These are phyloP conservation scores for Noctua janthina DNA, from an alignment of 2,888 invertebrate genomes.

Conservation along the genomic window DNA sequence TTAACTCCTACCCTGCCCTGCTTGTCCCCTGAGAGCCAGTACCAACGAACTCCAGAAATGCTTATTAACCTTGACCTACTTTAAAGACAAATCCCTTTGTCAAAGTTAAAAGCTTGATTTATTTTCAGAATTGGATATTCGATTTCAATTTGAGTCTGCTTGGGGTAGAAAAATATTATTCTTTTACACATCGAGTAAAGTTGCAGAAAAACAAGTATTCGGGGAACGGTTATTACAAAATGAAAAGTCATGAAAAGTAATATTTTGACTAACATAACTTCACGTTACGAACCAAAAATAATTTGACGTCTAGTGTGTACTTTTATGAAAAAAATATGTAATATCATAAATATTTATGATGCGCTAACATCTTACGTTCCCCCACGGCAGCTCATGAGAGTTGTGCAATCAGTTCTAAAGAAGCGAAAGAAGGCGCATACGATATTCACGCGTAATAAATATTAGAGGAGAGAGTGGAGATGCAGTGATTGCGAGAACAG, in stretches of 20 bases:
- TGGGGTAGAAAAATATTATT: conserved; percentile 15
- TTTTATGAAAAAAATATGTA: conserved; percentile 62
- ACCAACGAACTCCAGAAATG: conserved; percentile 46
- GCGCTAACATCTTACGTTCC: conserved; percentile 69
- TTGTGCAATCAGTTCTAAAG: conserved; percentile 78
- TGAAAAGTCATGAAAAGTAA: conserved; percentile 27
- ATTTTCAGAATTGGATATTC: conserved; percentile 37
- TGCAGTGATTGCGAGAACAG: conserved; percentile 88
- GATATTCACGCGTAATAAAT: conserved; percentile 90
- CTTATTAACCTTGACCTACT: conserved; percentile 60
- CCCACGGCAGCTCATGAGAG: conserved; percentile 71
- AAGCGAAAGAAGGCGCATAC: conserved; percentile 80
- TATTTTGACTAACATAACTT: conserved; percentile 40
- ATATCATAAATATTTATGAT: conserved; percentile 70
- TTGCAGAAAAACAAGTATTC: conserved; percentile 11
- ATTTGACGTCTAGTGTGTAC: conserved; percentile 60
- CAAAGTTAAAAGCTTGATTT: conserved; percentile 62
- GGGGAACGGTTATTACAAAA: conserved; percentile 28
- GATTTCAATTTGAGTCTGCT: conserved; percentile 24
- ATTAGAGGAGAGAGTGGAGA: conserved; percentile 83
- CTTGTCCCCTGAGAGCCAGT: conserved; percentile 27
- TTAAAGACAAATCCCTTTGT: conserved; percentile 46
- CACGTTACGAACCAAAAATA: conserved; percentile 54
- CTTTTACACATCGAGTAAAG: neutral
- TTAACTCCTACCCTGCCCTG: conserved; percentile 21